Conservation (phyloP, 2,888 invertebrate genomes). For the Tetranychus truncatus region DNA sequence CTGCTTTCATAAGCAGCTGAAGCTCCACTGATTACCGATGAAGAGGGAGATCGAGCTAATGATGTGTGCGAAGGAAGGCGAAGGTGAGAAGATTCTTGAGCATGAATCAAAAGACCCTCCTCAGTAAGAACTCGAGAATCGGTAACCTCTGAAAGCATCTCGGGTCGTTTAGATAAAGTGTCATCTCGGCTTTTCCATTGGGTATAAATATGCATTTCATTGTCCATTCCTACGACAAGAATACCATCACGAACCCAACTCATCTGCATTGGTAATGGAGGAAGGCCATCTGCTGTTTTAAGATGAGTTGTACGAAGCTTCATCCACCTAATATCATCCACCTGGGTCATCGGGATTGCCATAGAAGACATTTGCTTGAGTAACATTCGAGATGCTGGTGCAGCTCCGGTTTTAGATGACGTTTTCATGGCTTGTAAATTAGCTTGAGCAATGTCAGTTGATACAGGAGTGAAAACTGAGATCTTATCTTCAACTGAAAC, state of each 20-base stretch:
- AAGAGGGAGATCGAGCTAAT: constrained; percentile 16
- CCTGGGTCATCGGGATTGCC: constrained; percentile 59
- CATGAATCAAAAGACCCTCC: constrained; percentile 28
- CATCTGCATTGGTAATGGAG: constrained; percentile 92
- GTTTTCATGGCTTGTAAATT: constrained; percentile 52
- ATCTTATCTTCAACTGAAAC: constrained; percentile 87
- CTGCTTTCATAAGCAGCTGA: neutral
- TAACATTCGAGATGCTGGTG: constrained; percentile 48
- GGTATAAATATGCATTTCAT: constrained; percentile 97
- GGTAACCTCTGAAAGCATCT: neutral
- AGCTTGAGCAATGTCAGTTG: constrained; percentile 81
- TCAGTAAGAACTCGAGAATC: constrained; percentile 30
- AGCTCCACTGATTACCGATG: neutral
- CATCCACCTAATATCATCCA: constrained; percentile 92
- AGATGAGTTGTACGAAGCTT: constrained; percentile 72
- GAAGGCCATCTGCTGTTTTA: constrained; percentile 80
- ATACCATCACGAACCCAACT: constrained; percentile 98
- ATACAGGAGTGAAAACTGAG: constrained; percentile 75
- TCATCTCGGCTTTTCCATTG: constrained; percentile 49
- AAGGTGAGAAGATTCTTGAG: constrained; percentile 27
- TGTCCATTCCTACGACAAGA: constrained; percentile 95
- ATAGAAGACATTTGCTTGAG: constrained; percentile 75
- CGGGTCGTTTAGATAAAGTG: neutral
- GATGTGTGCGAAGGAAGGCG: constrained; percentile 22
- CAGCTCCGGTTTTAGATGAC: constrained; percentile 18